Conservation (phyloP, 2,113 vertebrate species). For the Lucifuga dentata region DNA sequence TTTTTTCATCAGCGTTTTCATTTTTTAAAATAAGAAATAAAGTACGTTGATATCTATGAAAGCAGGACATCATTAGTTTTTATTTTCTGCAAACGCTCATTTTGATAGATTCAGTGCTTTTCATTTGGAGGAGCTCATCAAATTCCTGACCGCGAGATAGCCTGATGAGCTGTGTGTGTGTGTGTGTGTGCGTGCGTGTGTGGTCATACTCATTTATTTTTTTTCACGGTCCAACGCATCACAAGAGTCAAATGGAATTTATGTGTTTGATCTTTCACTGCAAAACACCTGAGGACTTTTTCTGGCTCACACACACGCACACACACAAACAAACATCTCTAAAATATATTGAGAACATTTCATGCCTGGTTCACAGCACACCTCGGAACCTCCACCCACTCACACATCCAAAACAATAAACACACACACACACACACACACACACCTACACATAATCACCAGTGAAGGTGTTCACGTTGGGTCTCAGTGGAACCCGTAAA, state of each 20-base stretch:
- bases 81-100: no score
- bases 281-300: not conserved
- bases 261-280: slow-evolving; percentile 45
- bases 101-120: no score
- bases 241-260: slow-evolving; percentile 7
- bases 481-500: slow-evolving; percentile 1
- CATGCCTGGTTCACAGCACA: no score
- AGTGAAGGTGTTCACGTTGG: slow-evolving; percentile 14
- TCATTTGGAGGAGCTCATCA: no score
- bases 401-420: slow-evolving; percentile 9
- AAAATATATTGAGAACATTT: slow-evolving; percentile 10
- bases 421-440: slow-evolving; percentile 37
- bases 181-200: no score
- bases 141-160: no score
- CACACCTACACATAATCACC: not conserved
- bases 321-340: not conserved
- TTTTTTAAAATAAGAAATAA: no score
- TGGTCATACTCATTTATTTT: no score
- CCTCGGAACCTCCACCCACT: slow-evolving; percentile 30
- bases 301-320: not conserved
- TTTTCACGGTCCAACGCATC: not conserved
- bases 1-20: no score
- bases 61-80: no score
- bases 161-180: no score
- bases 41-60: no score